Conservation (phyloP, 2,888 invertebrate genomes). For the Conops quadrifasciatus region DNA sequence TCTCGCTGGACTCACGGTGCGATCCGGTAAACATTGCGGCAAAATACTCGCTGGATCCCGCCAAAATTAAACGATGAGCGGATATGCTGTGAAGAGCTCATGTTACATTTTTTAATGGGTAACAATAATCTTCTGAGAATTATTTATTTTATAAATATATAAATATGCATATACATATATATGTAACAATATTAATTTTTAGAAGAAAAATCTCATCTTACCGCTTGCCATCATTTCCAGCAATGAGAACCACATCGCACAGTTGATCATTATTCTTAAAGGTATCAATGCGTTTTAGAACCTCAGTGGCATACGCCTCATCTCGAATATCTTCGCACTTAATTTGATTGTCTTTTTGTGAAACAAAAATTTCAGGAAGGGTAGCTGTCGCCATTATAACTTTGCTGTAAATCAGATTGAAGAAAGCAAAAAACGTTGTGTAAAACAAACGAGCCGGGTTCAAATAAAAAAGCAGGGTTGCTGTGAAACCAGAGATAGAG, state of each 20-base stretch:
- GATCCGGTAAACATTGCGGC: conserved; percentile 8
- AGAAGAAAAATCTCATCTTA: background rate
- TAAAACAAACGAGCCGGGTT: too few species aligned
- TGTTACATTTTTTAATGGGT: background rate
- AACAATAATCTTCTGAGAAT: background rate
- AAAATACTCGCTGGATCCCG: background rate
- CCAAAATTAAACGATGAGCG: conserved; percentile 1
- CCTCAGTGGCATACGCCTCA: background rate
- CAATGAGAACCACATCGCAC: background rate
- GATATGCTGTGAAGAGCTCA: background rate
- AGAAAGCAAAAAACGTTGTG: too few species aligned
- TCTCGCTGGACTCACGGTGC: background rate
- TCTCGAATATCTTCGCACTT: background rate
- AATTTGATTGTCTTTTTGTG: background rate
- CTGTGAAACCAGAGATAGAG: too few species aligned
- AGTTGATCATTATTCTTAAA: background rate
- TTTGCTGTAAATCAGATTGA: too few species aligned
- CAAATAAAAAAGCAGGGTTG: too few species aligned
- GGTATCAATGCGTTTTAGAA: background rate
- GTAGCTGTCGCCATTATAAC: background rate
- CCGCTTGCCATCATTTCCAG: conserved; percentile 4
- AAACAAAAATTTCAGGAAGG: background rate
- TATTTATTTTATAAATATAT: background rate
- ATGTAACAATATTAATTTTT: background rate
- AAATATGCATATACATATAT: background rate